Evolutionary conservation across 2,113 vertebrate species (phyloP), one percentile per base, ranked within the genome.

Genomic region (Circaetus cinerascens): DNA sequence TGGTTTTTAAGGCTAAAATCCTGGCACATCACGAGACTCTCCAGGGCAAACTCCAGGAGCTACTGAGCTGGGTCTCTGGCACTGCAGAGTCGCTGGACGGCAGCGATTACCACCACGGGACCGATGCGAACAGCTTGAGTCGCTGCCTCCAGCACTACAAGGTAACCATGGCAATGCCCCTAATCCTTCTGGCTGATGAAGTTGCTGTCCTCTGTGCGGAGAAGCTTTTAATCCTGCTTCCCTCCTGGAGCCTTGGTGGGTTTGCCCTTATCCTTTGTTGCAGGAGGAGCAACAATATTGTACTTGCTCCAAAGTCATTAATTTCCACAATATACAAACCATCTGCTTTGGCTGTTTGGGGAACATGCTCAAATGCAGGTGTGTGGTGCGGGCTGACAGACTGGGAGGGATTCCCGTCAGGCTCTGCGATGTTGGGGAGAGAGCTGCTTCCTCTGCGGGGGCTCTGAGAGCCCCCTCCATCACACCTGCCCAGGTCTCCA

Each of bases 31-130:
- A 97, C 1, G 62, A 96, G 40, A 69, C 98, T 62, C 98, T 99
- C 26, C 97, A 98, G 94, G 87, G 55, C 27, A 97, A 53, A 68
- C 98, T 99, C 21, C 98, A 99, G 79, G 90, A 96, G 79, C 97
- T 99, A 86, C 98, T 98, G 71, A 63, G 93, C 56, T 99, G 99
- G 99, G 86, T 99, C 80, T 98, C 29, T 15, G 93, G 98, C 73
- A 98, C 95, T 5, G 16, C n/a, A 3, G 87, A 53, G 79, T 63
- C 36, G 0, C 95, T 99, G 91, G 94, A 86, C 5, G 56, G 59
- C 85, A 76, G 86, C 4, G 96, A 92, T 29, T 66, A 4, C 55
- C 59, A 21, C 68, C 95, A 19, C 11, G 75, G 8, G 29, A 64
- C 36, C 1, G 88, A 93, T 22, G 75, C 9, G 10, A 76, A 55